Percentiles rank a stretch among this genome's conserved stretches.
Conservation (phyloP, 1,140 invertebrate species). For the Eciton burchellii region DNA sequence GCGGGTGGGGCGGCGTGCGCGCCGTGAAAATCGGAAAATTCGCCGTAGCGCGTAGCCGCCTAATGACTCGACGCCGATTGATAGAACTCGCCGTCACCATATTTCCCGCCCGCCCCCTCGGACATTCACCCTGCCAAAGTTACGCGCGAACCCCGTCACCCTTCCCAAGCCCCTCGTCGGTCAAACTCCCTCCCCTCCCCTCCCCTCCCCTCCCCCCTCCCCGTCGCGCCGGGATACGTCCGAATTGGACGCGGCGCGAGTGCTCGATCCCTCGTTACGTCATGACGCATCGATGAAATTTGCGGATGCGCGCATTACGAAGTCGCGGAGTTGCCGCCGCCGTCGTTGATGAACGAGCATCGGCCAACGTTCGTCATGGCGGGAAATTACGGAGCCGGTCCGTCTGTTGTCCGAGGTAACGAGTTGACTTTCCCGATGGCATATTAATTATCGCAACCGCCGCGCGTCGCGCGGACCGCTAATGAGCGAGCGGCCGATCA, state of each 20-base stretch:
- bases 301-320: slow-evolving; percentile 45
- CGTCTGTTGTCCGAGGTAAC: slow-evolving; percentile 56
- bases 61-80: slow-evolving; percentile 56
- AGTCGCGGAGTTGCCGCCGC: slow-evolving; percentile 34
- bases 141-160: not conserved
- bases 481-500: slow-evolving; percentile 35
- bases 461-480: not conserved
- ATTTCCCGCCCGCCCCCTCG: slow-evolving; percentile 43
- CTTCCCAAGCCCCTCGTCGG: too few species aligned
- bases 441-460: slow-evolving; percentile 35
- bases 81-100: slow-evolving; percentile 6
- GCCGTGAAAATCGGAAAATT: not conserved
- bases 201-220: too few species aligned
- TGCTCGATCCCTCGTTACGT: slow-evolving; percentile 55
- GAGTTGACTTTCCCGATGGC: slow-evolving; percentile 40
- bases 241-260: slow-evolving; percentile 32
- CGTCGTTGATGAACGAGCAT: slow-evolving; percentile 41
- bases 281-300: slow-evolving; percentile 57
- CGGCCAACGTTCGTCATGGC: slow-evolving; percentile 18
- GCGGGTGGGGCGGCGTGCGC: too few species aligned
- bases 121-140: slow-evolving; percentile 24
- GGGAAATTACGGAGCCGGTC: slow-evolving; percentile 36
- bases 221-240: slow-evolving; percentile 18
- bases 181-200: not conserved
- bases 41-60: not conserved